Conservation (phyloP, 2,113 vertebrate species). For the Silurus glanis region DNA sequence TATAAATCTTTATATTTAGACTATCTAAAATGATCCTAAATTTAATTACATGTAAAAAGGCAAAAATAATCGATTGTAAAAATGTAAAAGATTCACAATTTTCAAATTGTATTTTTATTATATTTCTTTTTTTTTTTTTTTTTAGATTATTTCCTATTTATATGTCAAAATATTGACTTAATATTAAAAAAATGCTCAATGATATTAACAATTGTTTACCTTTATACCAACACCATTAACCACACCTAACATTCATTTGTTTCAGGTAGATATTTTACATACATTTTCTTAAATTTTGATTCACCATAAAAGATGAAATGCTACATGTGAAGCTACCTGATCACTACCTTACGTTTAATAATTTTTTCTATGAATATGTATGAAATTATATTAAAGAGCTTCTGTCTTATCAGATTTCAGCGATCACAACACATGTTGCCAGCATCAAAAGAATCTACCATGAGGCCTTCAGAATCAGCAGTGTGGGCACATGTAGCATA, state of each 20-base stretch:
- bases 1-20: not conserved
- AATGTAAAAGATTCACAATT: not conserved
- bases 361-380: no score
- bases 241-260: not conserved
- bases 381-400: no score
- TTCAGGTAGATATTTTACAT: not conserved
- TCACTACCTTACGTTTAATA: no score
- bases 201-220: not conserved
- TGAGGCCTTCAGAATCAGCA: no score
- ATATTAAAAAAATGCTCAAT: not conserved
- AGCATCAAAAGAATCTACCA: no score
- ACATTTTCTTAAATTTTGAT: not conserved
- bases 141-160: no score
- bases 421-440: no score
- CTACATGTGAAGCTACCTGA: not conserved
- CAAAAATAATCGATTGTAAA: not conserved
- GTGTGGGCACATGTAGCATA: no score
- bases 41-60: not conserved
- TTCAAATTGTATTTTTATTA: no score
- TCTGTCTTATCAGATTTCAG: no score
- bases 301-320: not conserved
- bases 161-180: no score
- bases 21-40: not conserved
- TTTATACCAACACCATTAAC: not conserved
- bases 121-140: no score